Conservation (phyloP, 2,113 vertebrate genomes). For the Aramus guarauna region DNA sequence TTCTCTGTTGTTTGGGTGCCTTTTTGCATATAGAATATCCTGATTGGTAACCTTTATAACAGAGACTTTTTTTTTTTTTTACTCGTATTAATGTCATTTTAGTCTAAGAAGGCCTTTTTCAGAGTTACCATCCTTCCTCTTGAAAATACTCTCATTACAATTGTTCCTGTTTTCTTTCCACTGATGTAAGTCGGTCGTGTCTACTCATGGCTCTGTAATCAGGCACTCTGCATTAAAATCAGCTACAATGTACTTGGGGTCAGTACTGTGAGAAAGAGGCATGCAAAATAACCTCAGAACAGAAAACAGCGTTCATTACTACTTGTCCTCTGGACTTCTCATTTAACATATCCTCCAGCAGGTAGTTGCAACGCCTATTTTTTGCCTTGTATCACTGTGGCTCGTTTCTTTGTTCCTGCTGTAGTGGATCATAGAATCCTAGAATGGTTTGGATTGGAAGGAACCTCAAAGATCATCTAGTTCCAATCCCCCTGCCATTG, state of each 20-base stretch:
- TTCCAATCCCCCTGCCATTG: too few relatives aligned
- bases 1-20: not conserved
- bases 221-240: not conserved
- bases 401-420: not conserved
- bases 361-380: rapidly evolving
- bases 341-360: not conserved
- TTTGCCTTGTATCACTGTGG: rapidly evolving
- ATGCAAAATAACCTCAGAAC: not conserved
- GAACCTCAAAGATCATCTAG: too few relatives aligned
- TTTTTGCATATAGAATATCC: not conserved
- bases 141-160: not conserved
- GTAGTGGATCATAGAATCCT: not conserved
- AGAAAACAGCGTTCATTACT: rapidly evolving
- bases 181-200: not conserved
- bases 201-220: not conserved
- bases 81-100: rapidly evolving
- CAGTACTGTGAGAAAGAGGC: not conserved
- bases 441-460: too few relatives aligned
- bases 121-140: not conserved
- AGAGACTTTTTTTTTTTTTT: rapidly evolving
- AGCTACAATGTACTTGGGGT: not conserved
- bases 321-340: not conserved
- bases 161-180: not conserved
- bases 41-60: not conserved
- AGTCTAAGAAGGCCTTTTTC: not conserved